These are phyloP conservation scores for Drosophila merina DNA, from an alignment of 2,888 invertebrate species.

Conservation along the genomic window DNA sequence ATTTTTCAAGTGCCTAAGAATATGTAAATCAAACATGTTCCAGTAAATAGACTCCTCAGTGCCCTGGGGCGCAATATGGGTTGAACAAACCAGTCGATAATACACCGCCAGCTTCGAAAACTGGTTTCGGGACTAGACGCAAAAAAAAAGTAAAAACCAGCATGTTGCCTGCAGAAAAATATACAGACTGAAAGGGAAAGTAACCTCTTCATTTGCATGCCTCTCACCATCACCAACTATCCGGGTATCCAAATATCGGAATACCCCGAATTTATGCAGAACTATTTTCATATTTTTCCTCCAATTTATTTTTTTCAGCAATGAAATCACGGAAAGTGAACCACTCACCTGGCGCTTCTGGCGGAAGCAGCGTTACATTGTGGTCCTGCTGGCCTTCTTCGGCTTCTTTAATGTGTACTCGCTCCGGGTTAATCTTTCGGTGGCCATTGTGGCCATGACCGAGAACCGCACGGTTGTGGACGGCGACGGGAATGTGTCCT, in stretches of 20 bases:
- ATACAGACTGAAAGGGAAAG: conserved; percentile 57
- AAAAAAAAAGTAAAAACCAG: conserved; percentile 17
- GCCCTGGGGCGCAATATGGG: conserved; percentile 15
- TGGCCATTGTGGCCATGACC: conserved; percentile 97
- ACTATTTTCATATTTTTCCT: background rate
- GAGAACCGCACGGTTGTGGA: conserved; percentile 87
- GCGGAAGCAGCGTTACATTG: conserved; percentile 89
- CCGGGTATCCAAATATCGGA: background rate
- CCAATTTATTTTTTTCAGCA: conserved; percentile 50
- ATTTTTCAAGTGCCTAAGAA: conserved; percentile 10
- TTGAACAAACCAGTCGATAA: conserved; percentile 58
- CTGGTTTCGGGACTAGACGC: conserved; percentile 57
- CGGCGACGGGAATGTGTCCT: conserved; percentile 87
- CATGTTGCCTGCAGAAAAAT: conserved; percentile 15
- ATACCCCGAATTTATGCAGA: background rate
- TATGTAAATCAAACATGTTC: background rate
- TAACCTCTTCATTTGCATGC: conserved; percentile 38
- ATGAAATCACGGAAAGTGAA: conserved; percentile 79
- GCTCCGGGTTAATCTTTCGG: conserved; percentile 93
- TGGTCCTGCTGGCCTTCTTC: conserved; percentile 91
- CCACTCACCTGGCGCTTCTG: conserved; percentile 88
- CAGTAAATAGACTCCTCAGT: conserved; percentile 7
- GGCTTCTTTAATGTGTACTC: conserved; percentile 94
- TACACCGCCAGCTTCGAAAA: conserved; percentile 41
- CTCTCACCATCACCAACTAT: background rate